Evolutionary conservation across 2,113 vertebrate species (phyloP).

Genomic region (Pipra filicauda): DNA sequence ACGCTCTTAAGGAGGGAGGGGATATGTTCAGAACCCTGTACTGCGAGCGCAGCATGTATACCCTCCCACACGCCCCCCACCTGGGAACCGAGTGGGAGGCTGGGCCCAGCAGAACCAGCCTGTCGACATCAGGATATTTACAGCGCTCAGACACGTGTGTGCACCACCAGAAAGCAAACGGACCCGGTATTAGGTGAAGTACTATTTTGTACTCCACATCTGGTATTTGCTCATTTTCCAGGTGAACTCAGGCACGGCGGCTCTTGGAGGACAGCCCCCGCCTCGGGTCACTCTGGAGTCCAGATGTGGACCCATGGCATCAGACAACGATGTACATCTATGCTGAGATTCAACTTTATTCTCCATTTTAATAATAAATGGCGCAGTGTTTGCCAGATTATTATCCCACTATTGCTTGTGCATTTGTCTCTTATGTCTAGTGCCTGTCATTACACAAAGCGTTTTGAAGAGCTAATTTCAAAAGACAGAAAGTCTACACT

Average conservation of each 20-base stretch:
- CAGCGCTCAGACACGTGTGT: background rate
- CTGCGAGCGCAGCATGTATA: accelerated
- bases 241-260: background rate
- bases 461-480: slow-evolving; percentile 72
- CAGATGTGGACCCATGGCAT: background rate
- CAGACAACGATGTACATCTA: background rate
- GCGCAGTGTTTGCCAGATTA: slow-evolving; percentile 61
- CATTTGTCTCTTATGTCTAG: slow-evolving; percentile 70
- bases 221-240: background rate
- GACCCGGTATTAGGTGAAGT: background rate
- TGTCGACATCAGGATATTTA: background rate
- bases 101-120: background rate
- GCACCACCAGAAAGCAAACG: background rate
- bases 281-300: background rate
- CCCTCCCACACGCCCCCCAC: accelerated
- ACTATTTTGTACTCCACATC: background rate
- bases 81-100: background rate
- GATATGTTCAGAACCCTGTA: background rate
- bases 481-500: slow-evolving; percentile 71
- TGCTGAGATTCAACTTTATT: slow-evolving; percentile 24
- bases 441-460: slow-evolving; percentile 73
- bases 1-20: accelerated
- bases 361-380: slow-evolving; percentile 46
- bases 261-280: background rate
- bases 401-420: slow-evolving; percentile 53